phyloP scores from a whole-genome alignment of 2,797 vertebrate species.

The Eulemur rubriventer region DNA sequence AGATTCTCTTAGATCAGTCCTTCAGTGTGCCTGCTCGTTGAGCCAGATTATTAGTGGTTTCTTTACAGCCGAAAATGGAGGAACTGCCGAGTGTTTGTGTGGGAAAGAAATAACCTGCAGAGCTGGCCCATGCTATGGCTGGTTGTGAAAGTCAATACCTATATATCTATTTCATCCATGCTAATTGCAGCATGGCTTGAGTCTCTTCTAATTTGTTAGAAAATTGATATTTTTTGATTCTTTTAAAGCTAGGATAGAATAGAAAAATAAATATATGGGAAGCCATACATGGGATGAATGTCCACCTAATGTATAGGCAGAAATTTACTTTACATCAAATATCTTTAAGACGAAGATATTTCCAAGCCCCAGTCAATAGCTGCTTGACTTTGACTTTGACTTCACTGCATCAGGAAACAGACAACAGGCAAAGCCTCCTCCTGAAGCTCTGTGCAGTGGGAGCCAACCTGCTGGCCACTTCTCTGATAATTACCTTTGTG shows the following conservation, averaged over 20 bases:
- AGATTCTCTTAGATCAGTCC: conserved; percentile 76
- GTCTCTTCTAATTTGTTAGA: not conserved
- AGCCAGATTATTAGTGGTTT: conserved; percentile 50
- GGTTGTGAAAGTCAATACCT: not conserved
- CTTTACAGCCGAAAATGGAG: conserved; percentile 32
- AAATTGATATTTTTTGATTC: not conserved
- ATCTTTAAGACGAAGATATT: not conserved
- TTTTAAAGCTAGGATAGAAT: not conserved
- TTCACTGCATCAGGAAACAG: not conserved
- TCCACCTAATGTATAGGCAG: not conserved
- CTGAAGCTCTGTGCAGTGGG: not conserved
- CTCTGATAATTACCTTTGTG: not conserved
- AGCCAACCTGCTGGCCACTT: not conserved
- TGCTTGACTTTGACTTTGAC: not conserved
- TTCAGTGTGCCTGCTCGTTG: conserved; percentile 72
- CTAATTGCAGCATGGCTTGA: not conserved
- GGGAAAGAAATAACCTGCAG: not conserved
- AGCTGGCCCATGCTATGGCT: rapidly evolving
- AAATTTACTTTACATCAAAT: not conserved
- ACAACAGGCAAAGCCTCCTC: not conserved
- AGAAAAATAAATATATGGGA: not conserved
- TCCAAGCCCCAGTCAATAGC: not conserved
- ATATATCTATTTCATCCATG: not conserved
- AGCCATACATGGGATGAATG: not conserved
- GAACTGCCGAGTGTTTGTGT: not conserved